Percentiles rank a stretch among this genome's conserved stretches.
These are phyloP conservation scores for Aphidoletes aphidimyza DNA, from an alignment of 2,888 invertebrate species.

Conservation along the genomic window DNA sequence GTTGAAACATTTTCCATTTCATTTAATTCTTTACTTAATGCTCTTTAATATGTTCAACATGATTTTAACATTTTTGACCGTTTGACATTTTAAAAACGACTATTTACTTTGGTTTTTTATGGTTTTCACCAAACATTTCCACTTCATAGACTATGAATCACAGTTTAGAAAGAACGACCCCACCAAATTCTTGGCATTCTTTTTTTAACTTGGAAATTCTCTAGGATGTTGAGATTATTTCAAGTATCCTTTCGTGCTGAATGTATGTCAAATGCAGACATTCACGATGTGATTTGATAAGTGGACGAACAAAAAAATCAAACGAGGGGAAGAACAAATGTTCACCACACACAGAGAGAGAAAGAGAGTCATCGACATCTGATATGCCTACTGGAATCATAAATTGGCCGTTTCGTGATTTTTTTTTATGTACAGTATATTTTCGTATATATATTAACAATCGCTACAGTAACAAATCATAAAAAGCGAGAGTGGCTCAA, in stretches of 20 bases:
- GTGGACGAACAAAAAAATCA: too few relatives aligned
- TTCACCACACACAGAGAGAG: too few relatives aligned
- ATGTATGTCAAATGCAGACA: not conserved
- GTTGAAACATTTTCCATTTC: too few relatives aligned
- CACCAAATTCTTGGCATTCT: too few relatives aligned
- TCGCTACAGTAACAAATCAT: slow-evolving; percentile 7
- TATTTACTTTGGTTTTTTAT: too few relatives aligned
- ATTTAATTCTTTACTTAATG: too few relatives aligned
- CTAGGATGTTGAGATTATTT: not conserved
- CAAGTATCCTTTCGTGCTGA: not conserved
- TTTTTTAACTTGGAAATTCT: not conserved
- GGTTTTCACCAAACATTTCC: too few relatives aligned
- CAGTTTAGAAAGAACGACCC: too few relatives aligned
- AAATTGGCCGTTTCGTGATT: not conserved
- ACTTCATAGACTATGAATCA: too few relatives aligned
- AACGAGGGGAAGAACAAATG: not conserved
- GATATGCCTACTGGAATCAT: slow-evolving; percentile 4
- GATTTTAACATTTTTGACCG: too few relatives aligned
- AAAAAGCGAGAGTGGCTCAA: slow-evolving; percentile 39
- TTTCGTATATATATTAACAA: not conserved
- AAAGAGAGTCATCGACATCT: slow-evolving; percentile 48
- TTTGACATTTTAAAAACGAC: too few relatives aligned
- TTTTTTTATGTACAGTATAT: not conserved
- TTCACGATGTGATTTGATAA: not conserved
- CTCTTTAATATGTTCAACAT: too few relatives aligned